phyloP scores from a whole-genome alignment of 2,888 invertebrate species.

The Cactoblastis cactorum region DNA sequence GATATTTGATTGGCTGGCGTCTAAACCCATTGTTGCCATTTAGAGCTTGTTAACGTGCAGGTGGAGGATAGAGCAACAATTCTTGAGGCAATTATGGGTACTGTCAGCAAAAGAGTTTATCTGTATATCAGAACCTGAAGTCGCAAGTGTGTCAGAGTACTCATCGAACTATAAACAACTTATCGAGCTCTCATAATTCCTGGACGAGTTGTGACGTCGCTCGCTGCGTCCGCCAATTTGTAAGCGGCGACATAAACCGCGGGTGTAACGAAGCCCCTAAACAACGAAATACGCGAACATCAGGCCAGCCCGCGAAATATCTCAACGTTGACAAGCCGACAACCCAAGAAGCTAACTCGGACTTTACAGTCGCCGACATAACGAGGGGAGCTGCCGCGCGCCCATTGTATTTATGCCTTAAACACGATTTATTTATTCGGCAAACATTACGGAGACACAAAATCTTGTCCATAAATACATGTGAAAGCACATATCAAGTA shows the following conservation, averaged over 20 bases:
- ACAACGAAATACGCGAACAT: conserved; percentile 62
- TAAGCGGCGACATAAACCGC: conserved; percentile 69
- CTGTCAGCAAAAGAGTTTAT: not conserved
- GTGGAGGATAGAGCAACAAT: conserved; percentile 3
- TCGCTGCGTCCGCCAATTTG: conserved; percentile 68
- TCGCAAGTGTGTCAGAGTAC: conserved; percentile 40
- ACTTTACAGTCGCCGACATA: conserved; percentile 77
- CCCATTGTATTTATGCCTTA: conserved; percentile 77
- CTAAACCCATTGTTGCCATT: conserved; percentile 5
- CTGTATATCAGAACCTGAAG: not conserved
- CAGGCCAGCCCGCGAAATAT: conserved; percentile 59
- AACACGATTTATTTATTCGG: conserved; percentile 77
- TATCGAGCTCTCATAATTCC: conserved; percentile 43
- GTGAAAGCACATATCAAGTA: conserved; percentile 79
- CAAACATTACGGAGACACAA: conserved; percentile 78
- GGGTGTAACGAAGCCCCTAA: conserved; percentile 73
- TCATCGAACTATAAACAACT: conserved; percentile 52
- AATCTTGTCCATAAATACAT: conserved; percentile 80
- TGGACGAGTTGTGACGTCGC: conserved; percentile 43
- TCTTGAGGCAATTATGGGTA: conserved; percentile 17
- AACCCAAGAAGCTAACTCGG: conserved; percentile 62
- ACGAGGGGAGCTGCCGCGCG: conserved; percentile 71
- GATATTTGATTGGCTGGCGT: conserved; percentile 16
- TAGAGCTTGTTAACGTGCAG: conserved; percentile 9
- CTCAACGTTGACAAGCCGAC: conserved; percentile 69